Evolutionary conservation across 2,797 vertebrate genomes (phyloP), one percentile per base, ranked within the genome.

Genomic region (Propithecus perrieri): DNA sequence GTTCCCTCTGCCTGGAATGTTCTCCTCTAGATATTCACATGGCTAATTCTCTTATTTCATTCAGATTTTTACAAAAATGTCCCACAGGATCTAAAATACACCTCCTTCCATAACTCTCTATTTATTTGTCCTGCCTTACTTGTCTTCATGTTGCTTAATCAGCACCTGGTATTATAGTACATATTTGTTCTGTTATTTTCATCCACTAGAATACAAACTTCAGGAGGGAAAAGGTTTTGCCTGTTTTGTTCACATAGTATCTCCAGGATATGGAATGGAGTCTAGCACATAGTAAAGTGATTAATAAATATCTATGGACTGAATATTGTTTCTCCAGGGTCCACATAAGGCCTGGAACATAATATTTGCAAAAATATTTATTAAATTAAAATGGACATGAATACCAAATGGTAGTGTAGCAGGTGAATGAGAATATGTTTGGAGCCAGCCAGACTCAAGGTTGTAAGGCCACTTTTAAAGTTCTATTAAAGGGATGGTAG

Each of bases 321-420:
- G 35, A 79, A 57, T 67, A 2, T 7, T 92, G 9, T 43, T 85
- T 91, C 12, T 85, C 28, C 4, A 85, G 50, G 30, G 35, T 91
- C 33, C n/a, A 33, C 38, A 86, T 20, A 85, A 91, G 30, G 18
- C 26, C 33, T 91, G 38, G 22, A 3, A 89, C 1, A 67, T 81
- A 71, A 38, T 1, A 81, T 26, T 28, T 95, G 0, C 2, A 67
- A 94, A 55, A 81, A 46, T 48, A 69, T 48, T 88, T 69, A 53
- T 59, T 63, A 83, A 91, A 69, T 89, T 26, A 74, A 96, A 96
- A 85, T 81, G 33, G 72, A 75, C 26, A 85, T 43, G 15, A 7
- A 50, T 85, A 91, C 6, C 28, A 92, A 84, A 72, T 18, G 15
- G 22, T 33, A 55, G 18, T 71, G 12, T 89, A 13, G 9, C 30